Base-by-base conservation (phyloP, 1,140 invertebrate species). In the Phthorimaea operculella region DNA sequence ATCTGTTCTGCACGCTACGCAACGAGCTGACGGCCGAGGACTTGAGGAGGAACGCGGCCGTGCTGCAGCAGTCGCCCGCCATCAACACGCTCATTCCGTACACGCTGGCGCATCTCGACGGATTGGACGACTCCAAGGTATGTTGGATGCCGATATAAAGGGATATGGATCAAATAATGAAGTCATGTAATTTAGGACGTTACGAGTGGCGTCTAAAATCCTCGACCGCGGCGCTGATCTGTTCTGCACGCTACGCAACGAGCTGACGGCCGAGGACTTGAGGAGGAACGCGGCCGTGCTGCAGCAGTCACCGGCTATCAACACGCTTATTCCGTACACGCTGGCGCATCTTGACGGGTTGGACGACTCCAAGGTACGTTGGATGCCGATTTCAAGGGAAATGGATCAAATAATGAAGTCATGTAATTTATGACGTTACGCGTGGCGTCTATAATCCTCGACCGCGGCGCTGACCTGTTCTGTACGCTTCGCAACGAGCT, bases 91-190 rank as follows among this genome's bases (percentile, higher is more conserved):
- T 86, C 36, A 54, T 86, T 33, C 83, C 83, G 0, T 77, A 72
- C 39, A 75, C 74, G 0, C 50, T 86, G 8, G 78, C 79, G 9
- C 71, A 82, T 50, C 57, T 86, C 1, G 72, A 83, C 6, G 70
- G 68, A 0, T 63, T 86, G 21, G 72, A 76, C 15, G 85, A 86
- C 57, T 67, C 85, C 11, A 81, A 85, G 74, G 85, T 84, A 47
- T 54, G 42, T 34, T n/a, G n/a, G n/a, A n/a, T n/a, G n/a, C n/a
- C n/a, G n/a, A n/a, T n/a, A n/a, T n/a, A n/a, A n/a, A n/a, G n/a
- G n/a, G n/a, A n/a, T n/a, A n/a, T n/a, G n/a, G n/a, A n/a, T n/a
- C n/a, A n/a, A n/a, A n/a, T n/a, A n/a, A n/a, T n/a, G n/a, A n/a
- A n/a, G n/a, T n/a, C n/a, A n/a, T n/a, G n/a, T n/a, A n/a, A n/a